phyloP scores from a whole-genome alignment of 2,797 vertebrate species.

The Scolopax rusticola region DNA sequence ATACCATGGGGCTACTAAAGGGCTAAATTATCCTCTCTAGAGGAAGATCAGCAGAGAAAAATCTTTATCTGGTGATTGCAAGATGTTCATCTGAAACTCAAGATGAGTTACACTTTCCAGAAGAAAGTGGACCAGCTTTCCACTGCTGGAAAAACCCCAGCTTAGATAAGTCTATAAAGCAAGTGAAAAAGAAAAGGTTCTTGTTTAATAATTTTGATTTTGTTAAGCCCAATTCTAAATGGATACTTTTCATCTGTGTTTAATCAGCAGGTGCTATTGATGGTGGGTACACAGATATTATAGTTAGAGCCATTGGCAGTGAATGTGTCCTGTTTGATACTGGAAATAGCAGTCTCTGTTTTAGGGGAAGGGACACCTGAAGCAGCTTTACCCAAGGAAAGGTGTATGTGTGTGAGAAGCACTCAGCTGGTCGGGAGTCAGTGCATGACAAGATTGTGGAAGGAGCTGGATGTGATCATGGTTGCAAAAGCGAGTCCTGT shows the following conservation, averaged over 20 bases:
- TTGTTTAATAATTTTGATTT: not conserved
- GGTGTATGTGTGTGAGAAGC: not conserved
- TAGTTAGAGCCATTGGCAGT: not conserved
- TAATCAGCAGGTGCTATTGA: not conserved
- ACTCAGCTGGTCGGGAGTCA: not conserved
- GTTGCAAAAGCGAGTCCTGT: not conserved
- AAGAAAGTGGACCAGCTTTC: not conserved
- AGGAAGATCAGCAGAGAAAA: not conserved
- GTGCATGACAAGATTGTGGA: not conserved
- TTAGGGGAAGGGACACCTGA: not conserved
- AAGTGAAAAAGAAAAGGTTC: not conserved
- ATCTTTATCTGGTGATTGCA: not conserved
- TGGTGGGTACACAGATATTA: not conserved
- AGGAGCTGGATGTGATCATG: not conserved
- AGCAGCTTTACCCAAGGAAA: not conserved
- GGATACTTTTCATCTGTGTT: not conserved
- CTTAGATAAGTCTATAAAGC: not conserved
- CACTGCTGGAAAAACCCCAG: too few species aligned
- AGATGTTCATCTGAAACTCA: not conserved
- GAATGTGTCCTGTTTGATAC: not conserved
- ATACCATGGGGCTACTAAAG: constrained; percentile 7
- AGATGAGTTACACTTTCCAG: not conserved
- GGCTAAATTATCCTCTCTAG: not conserved
- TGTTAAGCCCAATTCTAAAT: not conserved
- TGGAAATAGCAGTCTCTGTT: not conserved